Percentiles rank a stretch among this genome's conserved stretches.
These are phyloP conservation scores for Drymonia ruficornis DNA, from an alignment of 2,888 invertebrate genomes.

Conservation along the genomic window DNA sequence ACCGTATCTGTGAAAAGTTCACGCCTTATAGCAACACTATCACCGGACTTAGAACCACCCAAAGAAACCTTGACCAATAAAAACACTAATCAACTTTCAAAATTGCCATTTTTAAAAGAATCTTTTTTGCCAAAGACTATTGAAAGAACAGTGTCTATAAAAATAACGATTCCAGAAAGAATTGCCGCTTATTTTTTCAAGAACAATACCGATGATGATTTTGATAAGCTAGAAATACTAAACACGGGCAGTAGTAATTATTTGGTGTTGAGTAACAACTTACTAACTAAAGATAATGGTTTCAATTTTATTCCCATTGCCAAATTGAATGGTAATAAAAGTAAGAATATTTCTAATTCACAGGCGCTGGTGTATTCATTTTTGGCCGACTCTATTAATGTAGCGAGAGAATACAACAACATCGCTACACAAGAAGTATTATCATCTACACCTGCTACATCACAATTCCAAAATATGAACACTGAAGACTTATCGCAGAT, in stretches of 20 bases:
- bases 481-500: conserved; percentile 63
- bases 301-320: conserved; percentile 68
- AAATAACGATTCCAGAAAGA: conserved; percentile 77
- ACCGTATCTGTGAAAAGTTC: conserved; percentile 51
- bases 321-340: conserved; percentile 64
- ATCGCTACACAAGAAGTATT: conserved; percentile 61
- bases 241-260: conserved; percentile 78
- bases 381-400: conserved; percentile 74
- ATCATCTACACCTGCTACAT: conserved; percentile 47
- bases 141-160: conserved; percentile 75
- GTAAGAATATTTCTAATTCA: conserved; percentile 74
- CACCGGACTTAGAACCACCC: conserved; percentile 64
- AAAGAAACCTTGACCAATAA: conserved; percentile 44
- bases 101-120: conserved; percentile 69
- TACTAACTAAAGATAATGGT: conserved; percentile 39
- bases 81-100: conserved; percentile 58
- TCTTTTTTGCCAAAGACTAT: conserved; percentile 65
- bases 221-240: conserved; percentile 71
- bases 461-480: conserved; percentile 56
- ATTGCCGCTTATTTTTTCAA: conserved; percentile 72
- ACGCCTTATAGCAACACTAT: conserved; percentile 55
- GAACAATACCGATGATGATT: conserved; percentile 58
- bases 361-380: conserved; percentile 78
- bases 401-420: conserved; percentile 72
- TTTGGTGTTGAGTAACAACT: conserved; percentile 67